Conservation (phyloP, 1,140 invertebrate species). For the Pseudomyrmex dendroicus region DNA sequence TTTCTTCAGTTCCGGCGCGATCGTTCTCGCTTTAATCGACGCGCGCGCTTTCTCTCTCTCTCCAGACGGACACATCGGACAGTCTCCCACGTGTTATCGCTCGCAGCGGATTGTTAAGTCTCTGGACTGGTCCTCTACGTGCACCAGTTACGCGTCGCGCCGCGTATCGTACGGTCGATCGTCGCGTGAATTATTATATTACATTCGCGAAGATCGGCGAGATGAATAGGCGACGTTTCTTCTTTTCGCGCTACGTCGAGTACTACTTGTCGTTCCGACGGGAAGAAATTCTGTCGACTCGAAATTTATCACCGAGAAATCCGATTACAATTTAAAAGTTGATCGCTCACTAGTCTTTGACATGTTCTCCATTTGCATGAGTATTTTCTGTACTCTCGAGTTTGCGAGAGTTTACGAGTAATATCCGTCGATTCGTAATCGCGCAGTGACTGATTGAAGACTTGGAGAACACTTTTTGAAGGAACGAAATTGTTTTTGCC, state of each 20-base stretch:
- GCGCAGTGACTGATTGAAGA: too few relatives aligned
- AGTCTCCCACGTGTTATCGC: conserved; percentile 53
- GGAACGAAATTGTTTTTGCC: too few relatives aligned
- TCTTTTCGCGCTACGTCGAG: background rate
- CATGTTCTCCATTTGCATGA: background rate
- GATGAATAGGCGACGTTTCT: background rate
- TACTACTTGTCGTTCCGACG: background rate
- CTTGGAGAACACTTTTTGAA: too few relatives aligned
- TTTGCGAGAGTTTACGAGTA: background rate
- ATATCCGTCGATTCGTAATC: background rate
- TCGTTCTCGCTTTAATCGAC: background rate
- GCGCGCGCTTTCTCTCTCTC: background rate
- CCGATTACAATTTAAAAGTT: background rate
- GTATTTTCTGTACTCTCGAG: background rate
- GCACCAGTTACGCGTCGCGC: conserved; percentile 37
- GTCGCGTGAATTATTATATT: background rate
- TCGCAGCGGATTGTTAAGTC: conserved; percentile 41
- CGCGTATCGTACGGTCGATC: conserved; percentile 33
- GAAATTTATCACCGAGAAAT: background rate
- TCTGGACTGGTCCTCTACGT: background rate
- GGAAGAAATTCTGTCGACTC: background rate
- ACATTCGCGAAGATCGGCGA: background rate
- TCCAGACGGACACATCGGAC: conserved; percentile 20
- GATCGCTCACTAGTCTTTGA: background rate
- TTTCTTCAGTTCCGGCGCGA: conserved; percentile 2